Evolutionary conservation across 1,140 invertebrate genomes (phyloP), one percentile per base, ranked within the genome.

Genomic region (Schmidtea mediterranea): DNA sequence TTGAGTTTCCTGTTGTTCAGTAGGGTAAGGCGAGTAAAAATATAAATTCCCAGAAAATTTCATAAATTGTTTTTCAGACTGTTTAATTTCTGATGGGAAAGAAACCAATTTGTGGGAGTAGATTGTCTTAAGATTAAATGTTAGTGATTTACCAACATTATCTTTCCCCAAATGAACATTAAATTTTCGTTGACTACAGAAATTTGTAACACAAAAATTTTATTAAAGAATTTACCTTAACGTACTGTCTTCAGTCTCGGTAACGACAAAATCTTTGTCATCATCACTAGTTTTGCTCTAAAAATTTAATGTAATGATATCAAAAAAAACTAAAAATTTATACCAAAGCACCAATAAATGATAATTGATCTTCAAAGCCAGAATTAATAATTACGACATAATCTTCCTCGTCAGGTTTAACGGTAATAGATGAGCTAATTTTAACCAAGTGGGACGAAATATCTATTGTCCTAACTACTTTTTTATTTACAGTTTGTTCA

Each of bases 11-110:
- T 90, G 82, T 19, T 76, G 76, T 1, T 56, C 61, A 0, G 80
- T 76, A 46, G 62, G 56, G 60, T 94, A 94, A 1, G 82, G 80
- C 0, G 77, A 75, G 58, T 75, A 87, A 8, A 79, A 69, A 60
- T 84, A 82, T 43, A 80, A 68, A 57, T 79, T 86, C 24, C 81
- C 83, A 48, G 65, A 72, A 57, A 79, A 90, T 53, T 76, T 74
- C 0, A 94, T 80, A 47, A 89, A 67, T 62, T 95, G 89, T 55
- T 84, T 84, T 57, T 94, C 86, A 52, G 79, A 76, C 61, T 94
- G 89, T 0, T 73, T 73, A 49, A 95, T 89, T 56, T 76, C 71
- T 15, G 74, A 74, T 1, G 89, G 89, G 65, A 82, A 80, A 1
- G 86, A 79, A 10, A 65, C 55, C 3, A 90, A 62, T 22, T 74